Conservation (phyloP, 2,113 vertebrate species). For the Neotoma lepida region DNA sequence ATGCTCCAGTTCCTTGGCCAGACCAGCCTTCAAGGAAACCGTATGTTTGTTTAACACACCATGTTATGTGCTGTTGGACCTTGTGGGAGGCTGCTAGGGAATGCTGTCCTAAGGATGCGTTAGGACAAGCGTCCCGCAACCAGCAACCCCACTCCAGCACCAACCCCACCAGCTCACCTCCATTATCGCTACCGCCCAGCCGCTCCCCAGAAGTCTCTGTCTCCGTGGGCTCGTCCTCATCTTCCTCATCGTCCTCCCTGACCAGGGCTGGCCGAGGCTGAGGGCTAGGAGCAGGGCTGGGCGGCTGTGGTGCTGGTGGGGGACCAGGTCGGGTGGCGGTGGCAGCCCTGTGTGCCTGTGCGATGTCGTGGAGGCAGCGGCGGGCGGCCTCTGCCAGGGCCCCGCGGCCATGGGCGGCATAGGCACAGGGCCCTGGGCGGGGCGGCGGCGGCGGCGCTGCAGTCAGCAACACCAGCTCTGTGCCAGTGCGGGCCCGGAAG, state of each 20-base stretch:
- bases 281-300: constrained; percentile 71
- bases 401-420: constrained; percentile 90
- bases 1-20: neutral
- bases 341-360: constrained; percentile 91
- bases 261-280: constrained; percentile 3
- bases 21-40: neutral
- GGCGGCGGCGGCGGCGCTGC: constrained; percentile 90
- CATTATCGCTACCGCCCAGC: constrained; percentile 66
- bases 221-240: constrained; percentile 86
- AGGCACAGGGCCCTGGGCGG: constrained; percentile 85
- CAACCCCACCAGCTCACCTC: constrained; percentile 50
- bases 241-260: constrained; percentile 76
- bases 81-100: neutral
- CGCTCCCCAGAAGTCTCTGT: constrained; percentile 79
- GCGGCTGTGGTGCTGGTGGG: constrained; percentile 81
- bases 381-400: constrained; percentile 89
- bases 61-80: neutral
- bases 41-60: neutral
- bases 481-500: constrained; percentile 92
- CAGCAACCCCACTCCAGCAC: neutral
- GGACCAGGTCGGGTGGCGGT: constrained; percentile 81
- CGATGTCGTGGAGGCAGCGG: constrained; percentile 93
- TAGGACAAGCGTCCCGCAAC: neutral
- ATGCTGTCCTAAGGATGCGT: neutral
- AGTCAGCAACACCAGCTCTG: constrained; percentile 91